phyloP scores from a whole-genome alignment of 1,140 invertebrate genomes.

The Adoxophyes honmai region DNA sequence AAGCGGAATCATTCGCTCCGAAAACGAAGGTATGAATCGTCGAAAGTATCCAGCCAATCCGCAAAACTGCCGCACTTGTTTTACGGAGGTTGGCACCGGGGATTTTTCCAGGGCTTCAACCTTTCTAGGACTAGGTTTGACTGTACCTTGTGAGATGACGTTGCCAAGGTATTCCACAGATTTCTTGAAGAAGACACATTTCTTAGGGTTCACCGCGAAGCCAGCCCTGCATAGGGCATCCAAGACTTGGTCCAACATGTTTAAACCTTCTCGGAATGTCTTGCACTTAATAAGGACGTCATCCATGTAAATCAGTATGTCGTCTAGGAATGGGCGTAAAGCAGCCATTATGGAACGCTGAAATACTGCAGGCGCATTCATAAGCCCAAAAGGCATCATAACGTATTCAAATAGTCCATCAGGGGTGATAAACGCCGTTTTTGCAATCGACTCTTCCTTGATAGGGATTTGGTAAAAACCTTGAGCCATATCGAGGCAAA shows the following conservation, averaged over 20 bases:
- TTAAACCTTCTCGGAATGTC: conserved; percentile 12
- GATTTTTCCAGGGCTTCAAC: conserved; percentile 9
- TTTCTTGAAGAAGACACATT: too few relatives aligned
- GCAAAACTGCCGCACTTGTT: too few relatives aligned
- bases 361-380: conserved; percentile 20
- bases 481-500: too few relatives aligned
- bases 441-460: conserved; percentile 39
- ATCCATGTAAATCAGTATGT: conserved; percentile 29
- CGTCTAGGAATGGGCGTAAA: conserved; percentile 4
- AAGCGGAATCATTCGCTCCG: too few relatives aligned
- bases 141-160: conserved; percentile 32
- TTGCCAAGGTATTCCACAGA: too few relatives aligned
- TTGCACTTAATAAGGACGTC: conserved; percentile 18
- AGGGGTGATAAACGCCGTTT: conserved; percentile 63
- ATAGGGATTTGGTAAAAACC: too few relatives aligned
- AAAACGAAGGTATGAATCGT: too few relatives aligned
- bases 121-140: conserved; percentile 16
- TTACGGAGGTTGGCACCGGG: conserved; percentile 17
- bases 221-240: conserved; percentile 29
- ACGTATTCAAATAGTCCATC: too few relatives aligned
- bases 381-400: too few relatives aligned
- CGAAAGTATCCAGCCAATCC: conserved; percentile 50
- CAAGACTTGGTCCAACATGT: conserved; percentile 27
- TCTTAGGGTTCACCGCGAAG: conserved; percentile 36
- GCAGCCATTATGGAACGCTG: too few relatives aligned